These are phyloP conservation scores for Eilema griseolum DNA, from an alignment of 2,888 invertebrate genomes.

Conservation along the genomic window DNA sequence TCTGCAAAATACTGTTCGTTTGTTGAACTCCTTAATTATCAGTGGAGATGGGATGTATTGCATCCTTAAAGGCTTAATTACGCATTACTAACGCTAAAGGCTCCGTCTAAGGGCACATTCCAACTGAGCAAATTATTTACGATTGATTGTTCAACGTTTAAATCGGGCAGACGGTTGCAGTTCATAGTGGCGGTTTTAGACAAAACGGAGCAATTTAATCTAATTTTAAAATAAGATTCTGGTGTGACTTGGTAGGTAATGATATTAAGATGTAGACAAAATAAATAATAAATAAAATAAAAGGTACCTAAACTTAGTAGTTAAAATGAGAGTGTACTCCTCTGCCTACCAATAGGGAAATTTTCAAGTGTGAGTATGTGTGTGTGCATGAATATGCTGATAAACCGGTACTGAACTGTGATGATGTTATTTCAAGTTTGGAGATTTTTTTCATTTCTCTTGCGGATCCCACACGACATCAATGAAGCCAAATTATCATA, in stretches of 20 bases:
- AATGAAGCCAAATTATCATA: not conserved
- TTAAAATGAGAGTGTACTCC: too few species aligned
- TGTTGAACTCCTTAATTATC: constrained; percentile 62
- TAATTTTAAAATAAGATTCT: not conserved
- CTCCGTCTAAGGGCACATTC: constrained; percentile 43
- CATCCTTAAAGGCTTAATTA: constrained; percentile 69
- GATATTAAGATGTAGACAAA: too few species aligned
- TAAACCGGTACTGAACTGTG: too few species aligned
- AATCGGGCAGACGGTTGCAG: not conserved
- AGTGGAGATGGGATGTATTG: constrained; percentile 57
- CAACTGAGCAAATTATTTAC: constrained; percentile 25
- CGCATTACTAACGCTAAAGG: constrained; percentile 45
- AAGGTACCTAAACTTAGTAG: too few species aligned
- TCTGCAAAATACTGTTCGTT: constrained; percentile 50
- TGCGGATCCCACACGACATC: not conserved
- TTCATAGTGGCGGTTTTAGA: not conserved
- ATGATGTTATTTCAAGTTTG: too few species aligned
- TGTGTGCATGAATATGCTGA: too few species aligned
- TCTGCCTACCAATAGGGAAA: too few species aligned
- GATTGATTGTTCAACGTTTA: not conserved
- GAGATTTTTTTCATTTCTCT: not conserved
- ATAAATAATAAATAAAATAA: not conserved
- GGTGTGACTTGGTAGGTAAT: not conserved
- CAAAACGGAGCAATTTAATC: not conserved
- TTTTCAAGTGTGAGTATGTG: too few species aligned